Evolutionary conservation across 2,113 vertebrate genomes (phyloP), one percentile per base, ranked within the genome.

Genomic region (Halcyon senegalensis): DNA sequence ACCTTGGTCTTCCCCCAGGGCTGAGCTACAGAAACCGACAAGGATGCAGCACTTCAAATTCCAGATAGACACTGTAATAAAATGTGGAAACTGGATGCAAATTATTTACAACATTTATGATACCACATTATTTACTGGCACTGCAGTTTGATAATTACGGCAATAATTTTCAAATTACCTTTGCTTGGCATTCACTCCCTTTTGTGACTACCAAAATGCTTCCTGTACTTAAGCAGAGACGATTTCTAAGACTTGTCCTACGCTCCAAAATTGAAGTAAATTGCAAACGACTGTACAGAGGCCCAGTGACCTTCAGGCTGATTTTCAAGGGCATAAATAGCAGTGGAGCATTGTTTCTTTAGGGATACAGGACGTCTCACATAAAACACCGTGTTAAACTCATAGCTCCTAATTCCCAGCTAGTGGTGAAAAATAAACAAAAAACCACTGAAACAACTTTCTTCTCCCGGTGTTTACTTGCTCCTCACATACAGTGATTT

Each of bases 131-230:
- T 94, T 96, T 96, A 90, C 91, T 84, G 73, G 91, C 58, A 87
- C 56, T 39, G 77, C 73, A 84, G 64, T 69, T 93, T 81, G 64
- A 74, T 84, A 95, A 94, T 81, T 64, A 81, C 60, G 73, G 86
- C 89, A 94, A 84, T 81, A 92, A 84, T 89, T 95, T 95, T 91
- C 77, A 89, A 70, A 91, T 95, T 94, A 92, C 86, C 68, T 90
- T 89, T 95, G 64, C 68, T 89, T 76, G 67, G 68, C 84, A 89
- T 68, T 90, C 72, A 41, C 23, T 91, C 12, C 74, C 44, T 83
- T 92, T 83, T 77, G 78, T 11, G 43, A 84, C 20, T 63, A 33
- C 68, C 30, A 46, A 92, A 90, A 87, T 56, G 15, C 13, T 89
- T 93, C 84, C 75, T 64, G 51, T 43, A 75, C 80, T 89, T 46